Evolutionary conservation across 2,797 vertebrate species (phyloP).

Genomic region (Syncerus caffer): DNA sequence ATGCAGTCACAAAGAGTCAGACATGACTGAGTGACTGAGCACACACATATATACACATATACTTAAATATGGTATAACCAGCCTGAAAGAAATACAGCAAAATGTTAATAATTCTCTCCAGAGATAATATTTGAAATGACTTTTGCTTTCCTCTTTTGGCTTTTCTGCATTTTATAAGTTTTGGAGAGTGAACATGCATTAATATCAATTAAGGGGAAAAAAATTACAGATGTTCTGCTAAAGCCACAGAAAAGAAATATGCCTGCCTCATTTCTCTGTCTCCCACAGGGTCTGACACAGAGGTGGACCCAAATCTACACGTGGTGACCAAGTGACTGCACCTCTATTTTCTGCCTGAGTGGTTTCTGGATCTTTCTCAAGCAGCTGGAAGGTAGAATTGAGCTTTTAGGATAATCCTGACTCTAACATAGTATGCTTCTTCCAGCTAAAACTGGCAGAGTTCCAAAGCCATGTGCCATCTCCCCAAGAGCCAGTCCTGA

Average conservation of each 20-base stretch:
- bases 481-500: not conserved
- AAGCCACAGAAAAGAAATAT: constrained; percentile 15
- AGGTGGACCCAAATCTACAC: too few species aligned
- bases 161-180: constrained; percentile 24
- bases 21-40: not conserved
- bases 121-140: not conserved
- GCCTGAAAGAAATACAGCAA: not conserved
- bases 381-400: not conserved
- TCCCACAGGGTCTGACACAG: not conserved
- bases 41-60: not conserved
- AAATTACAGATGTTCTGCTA: not conserved
- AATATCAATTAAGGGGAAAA: not conserved
- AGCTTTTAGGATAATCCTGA: not conserved
- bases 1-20: not conserved
- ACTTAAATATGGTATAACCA: not conserved
- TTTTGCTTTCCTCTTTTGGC: not conserved
- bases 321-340: too few species aligned
- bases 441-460: not conserved
- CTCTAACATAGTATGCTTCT: not conserved
- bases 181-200: not conserved
- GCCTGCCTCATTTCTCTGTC: not conserved
- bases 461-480: not conserved
- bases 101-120: not conserved
- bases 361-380: not conserved
- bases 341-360: not conserved